phyloP scores from a whole-genome alignment of 2,797 vertebrate species.

The Molossus molossus region DNA sequence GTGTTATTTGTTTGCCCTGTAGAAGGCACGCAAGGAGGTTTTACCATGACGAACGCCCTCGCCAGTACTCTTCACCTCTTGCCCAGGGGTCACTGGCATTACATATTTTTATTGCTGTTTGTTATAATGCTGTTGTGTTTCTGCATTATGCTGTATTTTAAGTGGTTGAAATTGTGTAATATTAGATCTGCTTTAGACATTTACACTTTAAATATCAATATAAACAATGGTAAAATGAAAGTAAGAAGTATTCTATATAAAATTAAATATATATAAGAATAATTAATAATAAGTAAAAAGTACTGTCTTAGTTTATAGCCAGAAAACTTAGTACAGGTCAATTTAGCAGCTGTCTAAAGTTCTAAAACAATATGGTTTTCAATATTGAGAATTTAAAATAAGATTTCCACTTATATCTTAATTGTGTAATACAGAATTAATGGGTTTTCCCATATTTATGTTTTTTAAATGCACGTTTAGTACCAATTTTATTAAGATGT shows the following conservation, averaged over 20 bases:
- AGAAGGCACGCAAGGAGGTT: background rate
- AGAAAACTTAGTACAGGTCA: conserved; percentile 55
- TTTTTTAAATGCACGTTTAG: conserved; percentile 17
- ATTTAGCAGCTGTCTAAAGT: conserved; percentile 16
- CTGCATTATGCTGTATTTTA: conserved; percentile 1
- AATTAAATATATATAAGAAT: conserved; percentile 51
- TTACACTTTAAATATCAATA: background rate
- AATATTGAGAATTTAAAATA: conserved; percentile 52
- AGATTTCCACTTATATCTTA: conserved; percentile 22
- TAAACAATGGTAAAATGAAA: conserved; percentile 47
- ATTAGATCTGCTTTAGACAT: conserved; percentile 28
- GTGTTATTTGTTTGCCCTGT: background rate
- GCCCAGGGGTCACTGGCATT: background rate
- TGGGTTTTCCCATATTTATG: background rate
- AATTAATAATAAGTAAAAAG: conserved; percentile 34
- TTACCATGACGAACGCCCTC: background rate
- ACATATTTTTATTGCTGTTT: background rate
- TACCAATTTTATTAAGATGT: conserved; percentile 20
- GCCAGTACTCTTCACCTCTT: background rate
- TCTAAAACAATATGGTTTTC: conserved; percentile 50
- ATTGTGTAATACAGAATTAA: background rate
- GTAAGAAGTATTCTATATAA: conserved; percentile 47
- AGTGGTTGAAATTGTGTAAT: background rate
- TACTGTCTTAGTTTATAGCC: conserved; percentile 53
- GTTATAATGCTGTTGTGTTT: conserved; percentile 30